Evolutionary conservation across 2,888 invertebrate species (phyloP), one percentile per base, ranked within the genome.

Genomic region (Ariolimax columbianus): DNA sequence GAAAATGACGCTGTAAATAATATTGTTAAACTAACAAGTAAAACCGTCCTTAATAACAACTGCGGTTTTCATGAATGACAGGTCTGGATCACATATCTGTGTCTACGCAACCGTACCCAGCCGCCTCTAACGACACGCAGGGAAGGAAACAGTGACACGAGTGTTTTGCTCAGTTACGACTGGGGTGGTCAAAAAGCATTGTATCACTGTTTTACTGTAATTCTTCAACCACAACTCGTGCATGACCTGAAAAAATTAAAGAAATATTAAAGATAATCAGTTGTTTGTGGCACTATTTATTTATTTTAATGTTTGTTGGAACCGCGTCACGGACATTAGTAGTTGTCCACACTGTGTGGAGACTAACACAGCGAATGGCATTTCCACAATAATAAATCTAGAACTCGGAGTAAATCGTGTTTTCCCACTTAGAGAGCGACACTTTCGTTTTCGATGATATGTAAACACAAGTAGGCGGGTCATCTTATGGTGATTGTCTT

Each of bases 191-290:
- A n/a, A n/a, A n/a, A n/a, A n/a, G n/a, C n/a, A n/a, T n/a, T n/a
- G n/a, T n/a, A n/a, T n/a, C n/a, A n/a, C n/a, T 14, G 36, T 23
- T 40, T 63, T 55, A 63, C 66, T 40, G 72, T 72, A 72, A 72
- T n/a, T 7, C 23, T 7, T 40, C 14, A 0, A 40, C 43, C 1
- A 9, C 55, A 19, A 36, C 30, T 51, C 47, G 7, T 36, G 47
- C 47, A 36, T 55, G 55, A 36, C 55, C 2, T 14, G 26, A 23
- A 55, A 36, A 55, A 55, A 51, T 26, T 1, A 33, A 55, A 55
- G 26, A 9, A 19, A 40, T 23, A 36, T 23, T 11, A 73, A 23
- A 51, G 26, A 77, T 77, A 36, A 77, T 77, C 77, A 77, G 51
- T 51, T 77, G 77, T 55, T 77, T 77, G 77, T 33, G 23, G 33